These are phyloP conservation scores for Ramazzottius varieornatus DNA, from an alignment of 2,888 invertebrate species.

Conservation along the genomic window DNA sequence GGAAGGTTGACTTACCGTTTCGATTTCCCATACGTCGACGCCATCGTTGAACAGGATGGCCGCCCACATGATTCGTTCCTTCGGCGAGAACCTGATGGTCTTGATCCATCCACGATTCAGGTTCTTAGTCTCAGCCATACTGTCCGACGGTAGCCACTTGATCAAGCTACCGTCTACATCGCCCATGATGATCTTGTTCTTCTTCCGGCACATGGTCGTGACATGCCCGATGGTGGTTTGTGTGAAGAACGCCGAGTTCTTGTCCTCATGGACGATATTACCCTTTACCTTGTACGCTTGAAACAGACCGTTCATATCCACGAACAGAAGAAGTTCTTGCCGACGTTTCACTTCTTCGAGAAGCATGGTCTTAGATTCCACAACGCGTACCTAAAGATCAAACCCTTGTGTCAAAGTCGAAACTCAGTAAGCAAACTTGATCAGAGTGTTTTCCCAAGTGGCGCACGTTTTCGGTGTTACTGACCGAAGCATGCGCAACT, in stretches of 20 bases:
- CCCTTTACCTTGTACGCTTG: background rate
- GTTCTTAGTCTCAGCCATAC: background rate
- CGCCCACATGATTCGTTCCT: background rate
- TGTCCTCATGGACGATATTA: background rate
- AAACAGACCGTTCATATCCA: background rate
- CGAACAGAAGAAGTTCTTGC: background rate
- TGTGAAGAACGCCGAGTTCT: background rate
- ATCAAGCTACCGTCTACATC: conserved; percentile 1
- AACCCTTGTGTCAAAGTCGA: too few relatives aligned
- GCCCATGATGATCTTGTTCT: background rate
- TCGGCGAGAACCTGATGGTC: background rate
- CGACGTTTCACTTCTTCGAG: background rate
- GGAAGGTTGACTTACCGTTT: background rate
- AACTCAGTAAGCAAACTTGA: too few relatives aligned
- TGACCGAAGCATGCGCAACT: too few relatives aligned
- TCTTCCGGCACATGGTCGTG: background rate
- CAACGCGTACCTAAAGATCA: too few relatives aligned
- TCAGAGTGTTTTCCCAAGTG: too few relatives aligned
- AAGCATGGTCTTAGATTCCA: too few relatives aligned
- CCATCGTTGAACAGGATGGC: background rate
- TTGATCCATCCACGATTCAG: background rate
- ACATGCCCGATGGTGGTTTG: background rate
- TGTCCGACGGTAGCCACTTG: background rate
- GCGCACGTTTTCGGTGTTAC: too few relatives aligned
- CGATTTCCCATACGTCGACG: background rate